These are phyloP conservation scores for Oncorhynchus gorbuscha DNA, from an alignment of 2,113 vertebrate species.

Conservation along the genomic window DNA sequence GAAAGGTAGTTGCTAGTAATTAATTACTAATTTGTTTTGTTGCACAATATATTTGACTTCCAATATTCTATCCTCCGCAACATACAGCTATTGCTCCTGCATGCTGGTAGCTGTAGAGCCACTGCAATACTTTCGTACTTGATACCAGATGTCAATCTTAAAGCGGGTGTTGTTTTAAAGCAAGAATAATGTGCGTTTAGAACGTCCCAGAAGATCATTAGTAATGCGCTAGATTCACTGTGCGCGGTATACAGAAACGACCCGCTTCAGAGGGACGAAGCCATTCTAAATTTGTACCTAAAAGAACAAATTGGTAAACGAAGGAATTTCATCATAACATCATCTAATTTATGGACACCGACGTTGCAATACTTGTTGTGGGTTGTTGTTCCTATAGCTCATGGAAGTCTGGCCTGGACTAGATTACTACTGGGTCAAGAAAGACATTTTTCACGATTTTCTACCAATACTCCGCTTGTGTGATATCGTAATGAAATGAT, in stretches of 20 bases:
- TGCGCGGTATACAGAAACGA: conserved; percentile 24
- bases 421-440: conserved; percentile 54
- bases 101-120: conserved; percentile 34
- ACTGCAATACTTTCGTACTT: conserved; percentile 32
- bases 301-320: conserved; percentile 35
- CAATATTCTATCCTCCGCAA: conserved; percentile 19
- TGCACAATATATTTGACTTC: neutral
- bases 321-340: neutral
- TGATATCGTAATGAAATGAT: conserved; percentile 51
- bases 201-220: too few relatives aligned
- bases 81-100: conserved; percentile 30
- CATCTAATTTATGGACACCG: neutral
- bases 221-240: neutral
- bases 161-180: neutral
- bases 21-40: neutral
- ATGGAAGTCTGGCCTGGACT: neutral
- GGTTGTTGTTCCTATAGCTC: too few relatives aligned
- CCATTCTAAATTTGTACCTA: conserved; percentile 56
- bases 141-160: conserved; percentile 19
- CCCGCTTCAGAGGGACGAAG: conserved; percentile 8
- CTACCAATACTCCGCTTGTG: conserved; percentile 56
- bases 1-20: conserved; percentile 31
- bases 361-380: neutral
- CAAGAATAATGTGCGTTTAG: neutral
- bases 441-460: conserved; percentile 65